These are phyloP conservation scores for human (Homo sapiens) DNA, from an alignment of 2,113 vertebrate species.

Conservation along the genomic window GRCh38 chr21:39365501-39366000, in stretches of 20 bases:
- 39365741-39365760: not conserved
- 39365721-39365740: no score
- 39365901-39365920: no score
- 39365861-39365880: not conserved
- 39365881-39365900: no score
- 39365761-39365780: not conserved
- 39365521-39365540: not conserved
- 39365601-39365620: not conserved
- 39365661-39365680: not conserved
- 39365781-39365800: not conserved
- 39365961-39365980: no score
- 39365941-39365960: no score
- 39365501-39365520: not conserved
- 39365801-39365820: not conserved
- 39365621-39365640: not conserved
- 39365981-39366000: no score
- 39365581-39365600: not conserved
- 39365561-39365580: not conserved
- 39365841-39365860: not conserved
- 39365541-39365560: not conserved
- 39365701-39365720: not conserved
- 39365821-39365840: not conserved
- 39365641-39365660: not conserved
- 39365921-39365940: no score
- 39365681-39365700: no score